These are phyloP conservation scores for Larimichthys polyactis DNA, from an alignment of 2,113 vertebrate species.

Conservation along the genomic window DNA sequence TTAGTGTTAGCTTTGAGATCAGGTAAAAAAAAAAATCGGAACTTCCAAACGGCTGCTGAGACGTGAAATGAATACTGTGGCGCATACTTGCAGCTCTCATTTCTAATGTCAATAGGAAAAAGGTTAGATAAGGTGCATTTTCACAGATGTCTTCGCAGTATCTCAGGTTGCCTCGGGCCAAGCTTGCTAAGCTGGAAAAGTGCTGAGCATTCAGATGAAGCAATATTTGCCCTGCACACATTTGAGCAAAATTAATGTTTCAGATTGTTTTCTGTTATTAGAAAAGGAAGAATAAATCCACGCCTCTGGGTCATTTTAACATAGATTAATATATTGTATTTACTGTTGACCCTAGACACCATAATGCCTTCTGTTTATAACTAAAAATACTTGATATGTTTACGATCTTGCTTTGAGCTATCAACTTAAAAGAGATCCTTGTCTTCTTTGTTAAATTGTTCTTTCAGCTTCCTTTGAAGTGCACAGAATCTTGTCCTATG, in stretches of 20 bases:
- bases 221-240: slow-evolving; percentile 4
- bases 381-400: not conserved
- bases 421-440: not conserved
- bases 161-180: slow-evolving; percentile 27
- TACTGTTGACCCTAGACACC: not conserved
- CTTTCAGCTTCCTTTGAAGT: not conserved
- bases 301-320: not conserved
- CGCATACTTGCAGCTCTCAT: slow-evolving; percentile 20
- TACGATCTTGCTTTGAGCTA: not conserved
- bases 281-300: not conserved
- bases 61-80: slow-evolving; percentile 19
- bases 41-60: slow-evolving; percentile 27
- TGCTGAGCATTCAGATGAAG: slow-evolving; percentile 10
- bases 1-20: slow-evolving; percentile 5
- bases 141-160: slow-evolving; percentile 33
- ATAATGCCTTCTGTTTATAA: not conserved
- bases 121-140: slow-evolving; percentile 42
- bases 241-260: slow-evolving; percentile 22
- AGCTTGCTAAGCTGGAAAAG: slow-evolving; percentile 20
- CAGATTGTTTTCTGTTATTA: not conserved
- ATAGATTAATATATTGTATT: not conserved
- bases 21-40: not conserved
- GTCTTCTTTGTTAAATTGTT: not conserved
- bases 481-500: not conserved
- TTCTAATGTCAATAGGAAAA: slow-evolving; percentile 21